Evolutionary conservation across 2,113 vertebrate genomes (phyloP).

Genomic region (Lepus timidus): DNA sequence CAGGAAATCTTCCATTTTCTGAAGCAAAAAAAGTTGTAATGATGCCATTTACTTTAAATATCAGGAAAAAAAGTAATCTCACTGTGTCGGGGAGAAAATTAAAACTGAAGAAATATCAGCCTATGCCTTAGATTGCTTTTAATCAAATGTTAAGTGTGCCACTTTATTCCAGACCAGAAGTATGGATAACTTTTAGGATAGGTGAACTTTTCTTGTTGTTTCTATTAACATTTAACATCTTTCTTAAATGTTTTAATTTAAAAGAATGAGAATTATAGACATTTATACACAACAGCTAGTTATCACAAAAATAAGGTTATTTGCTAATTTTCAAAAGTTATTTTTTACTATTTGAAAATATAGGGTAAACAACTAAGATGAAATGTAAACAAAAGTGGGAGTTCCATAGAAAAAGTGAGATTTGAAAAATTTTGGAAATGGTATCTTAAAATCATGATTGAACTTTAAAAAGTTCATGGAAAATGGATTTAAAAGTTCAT

Average conservation of each 20-base stretch:
- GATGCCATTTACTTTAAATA: not conserved
- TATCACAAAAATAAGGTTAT: slow-evolving; percentile 21
- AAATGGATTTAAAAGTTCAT: no score
- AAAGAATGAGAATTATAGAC: slow-evolving; percentile 5
- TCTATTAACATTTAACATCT: slow-evolving; percentile 36
- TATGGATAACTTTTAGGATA: not conserved
- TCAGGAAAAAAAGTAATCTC: not conserved
- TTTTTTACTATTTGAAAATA: slow-evolving; percentile 50
- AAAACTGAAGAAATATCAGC: not conserved
- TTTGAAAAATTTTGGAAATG: not conserved
- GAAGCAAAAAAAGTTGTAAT: slow-evolving; percentile 47
- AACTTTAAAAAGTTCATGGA: not conserved
- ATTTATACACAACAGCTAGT: not conserved
- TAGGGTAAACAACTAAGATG: not conserved
- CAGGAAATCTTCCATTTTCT: slow-evolving; percentile 18
- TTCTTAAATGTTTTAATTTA: not conserved
- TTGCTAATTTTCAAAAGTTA: slow-evolving; percentile 40
- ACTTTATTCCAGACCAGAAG: slow-evolving; percentile 40
- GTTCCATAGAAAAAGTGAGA: slow-evolving; percentile 14
- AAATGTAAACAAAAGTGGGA: slow-evolving; percentile 14
- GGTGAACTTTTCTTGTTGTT: not conserved
- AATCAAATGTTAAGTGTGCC: not conserved
- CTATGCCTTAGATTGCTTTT: not conserved
- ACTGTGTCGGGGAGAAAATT: slow-evolving; percentile 20
- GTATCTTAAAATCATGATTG: slow-evolving; percentile 29